phyloP scores from a whole-genome alignment of 2,113 vertebrate species.

The Dendrocopos noguchii region DNA sequence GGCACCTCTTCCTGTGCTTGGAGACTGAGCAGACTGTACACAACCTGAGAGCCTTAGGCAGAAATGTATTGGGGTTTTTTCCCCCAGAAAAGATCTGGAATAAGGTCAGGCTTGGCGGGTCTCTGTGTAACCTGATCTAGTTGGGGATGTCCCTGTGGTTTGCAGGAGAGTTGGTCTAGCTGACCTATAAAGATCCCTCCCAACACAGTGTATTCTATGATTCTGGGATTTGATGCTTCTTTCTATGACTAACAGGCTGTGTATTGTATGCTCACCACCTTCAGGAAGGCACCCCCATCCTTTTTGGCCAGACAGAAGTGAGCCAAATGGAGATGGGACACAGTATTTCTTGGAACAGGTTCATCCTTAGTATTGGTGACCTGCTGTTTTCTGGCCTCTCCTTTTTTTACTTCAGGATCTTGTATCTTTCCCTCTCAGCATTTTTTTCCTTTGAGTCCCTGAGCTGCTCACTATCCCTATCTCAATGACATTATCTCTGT shows the following conservation, averaged over 20 bases:
- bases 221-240: too few species aligned
- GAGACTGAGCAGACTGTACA: not conserved
- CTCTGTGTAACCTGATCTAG: too few species aligned
- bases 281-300: not conserved
- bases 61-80: not conserved
- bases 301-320: not conserved
- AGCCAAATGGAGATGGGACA: not conserved
- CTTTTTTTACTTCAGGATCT: not conserved
- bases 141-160: too few species aligned
- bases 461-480: not conserved
- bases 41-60: not conserved
- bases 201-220: too few species aligned
- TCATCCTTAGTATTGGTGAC: not conserved
- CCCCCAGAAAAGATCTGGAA: not conserved
- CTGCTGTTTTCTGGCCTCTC: not conserved
- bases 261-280: accelerated
- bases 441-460: not conserved
- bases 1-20: not conserved
- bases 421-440: not conserved
- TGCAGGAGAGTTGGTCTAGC: too few species aligned
- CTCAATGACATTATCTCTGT: not conserved
- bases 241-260: not conserved
- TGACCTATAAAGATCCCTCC: too few species aligned
- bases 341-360: not conserved
- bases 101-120: too few species aligned